A percentile compares a stretch with the other conserved stretches of the same genome.
Evolutionary conservation across 2,797 vertebrate genomes (phyloP).

Genomic region (Pseudochaenichthys georgianus): DNA sequence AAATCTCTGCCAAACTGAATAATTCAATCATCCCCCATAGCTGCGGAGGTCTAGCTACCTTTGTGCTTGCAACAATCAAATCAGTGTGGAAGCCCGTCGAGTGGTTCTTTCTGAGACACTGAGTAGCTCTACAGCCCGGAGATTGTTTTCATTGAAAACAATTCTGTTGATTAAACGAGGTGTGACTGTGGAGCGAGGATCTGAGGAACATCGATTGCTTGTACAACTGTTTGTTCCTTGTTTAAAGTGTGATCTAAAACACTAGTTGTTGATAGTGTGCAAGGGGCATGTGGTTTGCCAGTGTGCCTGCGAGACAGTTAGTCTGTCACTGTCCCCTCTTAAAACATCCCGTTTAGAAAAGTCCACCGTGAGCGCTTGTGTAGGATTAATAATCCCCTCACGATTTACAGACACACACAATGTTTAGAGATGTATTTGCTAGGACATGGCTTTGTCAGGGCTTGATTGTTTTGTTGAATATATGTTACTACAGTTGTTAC

Average conservation of each 20-base stretch:
- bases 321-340: constrained; percentile 11
- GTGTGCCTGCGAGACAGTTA: constrained; percentile 35
- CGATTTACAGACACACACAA: background rate
- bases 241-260: constrained; percentile 83
- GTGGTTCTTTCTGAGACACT: constrained; percentile 78
- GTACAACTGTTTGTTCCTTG: constrained; percentile 83
- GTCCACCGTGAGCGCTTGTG: constrained; percentile 2
- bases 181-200: constrained; percentile 81
- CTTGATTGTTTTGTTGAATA: constrained; percentile 59
- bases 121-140: constrained; percentile 78
- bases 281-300: constrained; percentile 44
- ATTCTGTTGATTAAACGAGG: constrained; percentile 85
- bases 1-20: constrained; percentile 88
- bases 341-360: constrained; percentile 44
- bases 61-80: constrained; percentile 83
- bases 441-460: constrained; percentile 34
- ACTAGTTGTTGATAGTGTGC: constrained; percentile 64
- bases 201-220: constrained; percentile 81
- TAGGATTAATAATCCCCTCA: constrained; percentile 32
- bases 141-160: constrained; percentile 85
- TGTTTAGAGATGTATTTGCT: constrained; percentile 16
- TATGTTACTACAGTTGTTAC: constrained; percentile 61
- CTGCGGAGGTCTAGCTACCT: constrained; percentile 77
- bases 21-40: constrained; percentile 87
- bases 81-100: constrained; percentile 77